Evolutionary conservation across 1,140 invertebrate species (phyloP), one percentile per base, ranked within the genome.

Genomic region (Bombus picipes): DNA sequence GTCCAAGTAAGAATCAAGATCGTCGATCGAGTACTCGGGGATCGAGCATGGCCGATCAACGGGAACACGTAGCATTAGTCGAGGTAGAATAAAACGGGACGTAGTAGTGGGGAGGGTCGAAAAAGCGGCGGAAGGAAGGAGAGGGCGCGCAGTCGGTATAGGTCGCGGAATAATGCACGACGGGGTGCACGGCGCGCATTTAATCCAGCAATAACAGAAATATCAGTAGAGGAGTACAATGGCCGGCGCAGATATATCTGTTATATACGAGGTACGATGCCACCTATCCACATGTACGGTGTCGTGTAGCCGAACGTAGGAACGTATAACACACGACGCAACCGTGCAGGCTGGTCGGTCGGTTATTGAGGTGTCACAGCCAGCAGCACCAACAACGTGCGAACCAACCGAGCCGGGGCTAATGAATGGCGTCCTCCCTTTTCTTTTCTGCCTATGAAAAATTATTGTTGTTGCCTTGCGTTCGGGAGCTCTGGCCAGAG

Each of bases 131-230:
- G 4, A 70, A 37, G 32, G 25, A 68, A 43, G 59, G 79, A 76
- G 32, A 62, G 82, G 70, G 73, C 47, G 75, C 43, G 81, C 71
- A 80, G 82, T 73, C 37, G 83, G 76, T 66, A 78, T 66, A 57
- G 79, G 62, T 86, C 79, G 79, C 72, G 85, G 84, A 84, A 91
- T 91, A 91, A 91, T 89, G 87, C 90, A 79, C 90, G 84, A 41
- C 89, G 85, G 90, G 90, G 90, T 91, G 90, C 88, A 87, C 59
- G 88, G 88, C 57, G 79, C 77, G 88, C 85, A 89, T 92, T 93
- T 93, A 93, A 94, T 94, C 91, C 92, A 92, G 91, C 90, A 94
- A 94, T 93, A 93, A 94, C 90, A 94, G 92, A 92, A 94, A 93
- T 94, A 94, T 94, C 92, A 93, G 89, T 86, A 87, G 82, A 70